Conservation (phyloP, 2,113 vertebrate genomes). For the Catharus fuscescens region DNA sequence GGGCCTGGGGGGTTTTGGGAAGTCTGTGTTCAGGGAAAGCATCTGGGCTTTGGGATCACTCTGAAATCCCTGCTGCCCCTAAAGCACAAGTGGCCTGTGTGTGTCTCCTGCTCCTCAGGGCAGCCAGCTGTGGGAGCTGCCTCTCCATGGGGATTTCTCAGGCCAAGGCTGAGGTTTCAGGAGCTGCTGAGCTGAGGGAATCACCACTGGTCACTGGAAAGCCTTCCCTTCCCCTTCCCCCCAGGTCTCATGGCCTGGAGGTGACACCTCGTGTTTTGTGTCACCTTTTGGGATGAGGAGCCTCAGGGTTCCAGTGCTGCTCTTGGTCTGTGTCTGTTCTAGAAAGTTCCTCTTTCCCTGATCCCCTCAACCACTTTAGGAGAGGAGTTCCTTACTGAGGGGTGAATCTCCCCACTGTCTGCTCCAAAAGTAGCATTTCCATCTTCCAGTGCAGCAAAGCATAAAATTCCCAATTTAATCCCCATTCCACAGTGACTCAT, state of each 20-base stretch:
- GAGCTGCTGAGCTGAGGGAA: not conserved
- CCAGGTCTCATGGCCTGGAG: not conserved
- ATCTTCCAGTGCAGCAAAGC: not conserved
- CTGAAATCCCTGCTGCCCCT: not conserved
- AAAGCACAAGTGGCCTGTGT: rapidly evolving
- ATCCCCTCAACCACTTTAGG: not conserved
- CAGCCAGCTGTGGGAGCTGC: not conserved
- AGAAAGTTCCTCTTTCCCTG: not conserved
- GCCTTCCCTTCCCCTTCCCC: no score
- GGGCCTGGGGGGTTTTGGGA: not conserved
- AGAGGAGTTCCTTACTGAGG: not conserved
- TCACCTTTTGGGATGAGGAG: not conserved
- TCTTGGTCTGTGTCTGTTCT: not conserved
- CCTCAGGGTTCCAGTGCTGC: not conserved
- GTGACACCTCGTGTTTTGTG: not conserved
- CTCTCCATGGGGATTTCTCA: not conserved
- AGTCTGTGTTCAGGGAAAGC: rapidly evolving
- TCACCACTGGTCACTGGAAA: rapidly evolving
- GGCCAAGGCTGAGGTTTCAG: not conserved
- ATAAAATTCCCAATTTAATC: not conserved
- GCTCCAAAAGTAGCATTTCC: not conserved
- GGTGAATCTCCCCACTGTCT: not conserved
- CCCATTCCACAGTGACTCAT: not conserved
- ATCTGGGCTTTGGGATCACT: not conserved
- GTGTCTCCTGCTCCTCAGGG: not conserved